Conservation (phyloP, 1,140 invertebrate genomes). For the Euwallacea similis region DNA sequence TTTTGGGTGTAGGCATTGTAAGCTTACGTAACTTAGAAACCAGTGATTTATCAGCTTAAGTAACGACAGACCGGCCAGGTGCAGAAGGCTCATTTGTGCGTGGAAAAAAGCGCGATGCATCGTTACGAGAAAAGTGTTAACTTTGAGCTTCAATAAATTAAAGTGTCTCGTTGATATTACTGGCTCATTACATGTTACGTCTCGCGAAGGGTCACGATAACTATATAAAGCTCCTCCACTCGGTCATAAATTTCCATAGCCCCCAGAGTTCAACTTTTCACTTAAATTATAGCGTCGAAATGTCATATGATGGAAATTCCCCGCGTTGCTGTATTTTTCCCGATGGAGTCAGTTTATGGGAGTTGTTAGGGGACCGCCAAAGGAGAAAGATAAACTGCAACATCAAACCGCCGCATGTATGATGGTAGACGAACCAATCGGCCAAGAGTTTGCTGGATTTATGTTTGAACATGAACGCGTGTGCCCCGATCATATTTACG, state of each 20-base stretch:
- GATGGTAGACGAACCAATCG: conserved; percentile 37
- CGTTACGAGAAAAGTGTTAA: too few relatives aligned
- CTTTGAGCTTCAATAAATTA: too few relatives aligned
- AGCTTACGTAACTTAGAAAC: too few relatives aligned
- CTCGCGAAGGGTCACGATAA: too few relatives aligned
- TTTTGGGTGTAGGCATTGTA: too few relatives aligned
- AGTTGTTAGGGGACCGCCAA: conserved; percentile 45
- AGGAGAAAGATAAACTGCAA: conserved; percentile 44
- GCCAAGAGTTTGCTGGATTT: conserved; percentile 28
- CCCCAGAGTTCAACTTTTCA: conserved; percentile 18
- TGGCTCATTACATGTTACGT: too few relatives aligned
- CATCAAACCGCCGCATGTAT: conserved; percentile 39
- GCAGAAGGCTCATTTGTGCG: too few relatives aligned
- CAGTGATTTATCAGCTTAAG: too few relatives aligned
- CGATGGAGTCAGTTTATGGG: conserved; percentile 35
- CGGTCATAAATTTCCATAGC: background rate
- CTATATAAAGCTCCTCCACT: too few relatives aligned
- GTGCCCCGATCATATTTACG: conserved; percentile 35
- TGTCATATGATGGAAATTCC: conserved; percentile 15
- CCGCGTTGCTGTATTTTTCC: conserved; percentile 26
- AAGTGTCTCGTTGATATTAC: too few relatives aligned
- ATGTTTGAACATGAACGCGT: conserved; percentile 27
- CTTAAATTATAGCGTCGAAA: conserved; percentile 16
- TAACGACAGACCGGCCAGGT: too few relatives aligned
- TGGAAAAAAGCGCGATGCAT: too few relatives aligned